A percentile compares a stretch with the other conserved stretches of the same genome.
phyloP scores from a whole-genome alignment of 2,888 invertebrate genomes.

The Erebia aethiops region DNA sequence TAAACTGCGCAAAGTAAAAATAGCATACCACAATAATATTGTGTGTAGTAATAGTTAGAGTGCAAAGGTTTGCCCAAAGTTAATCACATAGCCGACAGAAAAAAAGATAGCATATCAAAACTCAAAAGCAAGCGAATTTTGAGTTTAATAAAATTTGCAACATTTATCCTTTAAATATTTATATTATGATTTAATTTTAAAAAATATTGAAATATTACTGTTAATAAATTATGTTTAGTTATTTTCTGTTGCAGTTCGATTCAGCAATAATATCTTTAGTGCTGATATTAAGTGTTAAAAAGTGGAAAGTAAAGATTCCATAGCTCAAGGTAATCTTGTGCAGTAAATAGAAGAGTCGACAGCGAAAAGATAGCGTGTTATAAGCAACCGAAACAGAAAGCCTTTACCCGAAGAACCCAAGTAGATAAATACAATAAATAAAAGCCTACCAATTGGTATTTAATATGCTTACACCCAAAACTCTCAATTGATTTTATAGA shows the following conservation, averaged over 20 bases:
- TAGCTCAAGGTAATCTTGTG: not conserved
- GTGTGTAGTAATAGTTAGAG: too few species aligned
- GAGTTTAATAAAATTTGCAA: not conserved
- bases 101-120: not conserved
- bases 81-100: too few species aligned
- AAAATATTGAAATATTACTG: too few species aligned
- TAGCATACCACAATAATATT: too few species aligned
- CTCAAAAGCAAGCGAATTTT: not conserved
- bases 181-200: too few species aligned
- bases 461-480: not conserved
- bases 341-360: slow-evolving; percentile 22
- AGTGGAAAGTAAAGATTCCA: not conserved
- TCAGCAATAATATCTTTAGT: not conserved
- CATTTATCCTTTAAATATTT: not conserved
- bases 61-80: too few species aligned
- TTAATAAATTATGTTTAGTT: not conserved
- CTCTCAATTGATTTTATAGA: not conserved
- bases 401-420: slow-evolving; percentile 49
- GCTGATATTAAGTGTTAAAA: not conserved
- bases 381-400: slow-evolving; percentile 38
- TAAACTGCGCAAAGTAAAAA: too few species aligned
- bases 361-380: slow-evolving; percentile 31
- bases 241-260: not conserved
- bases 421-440: slow-evolving; percentile 31
- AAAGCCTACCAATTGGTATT: slow-evolving; percentile 1